These are phyloP conservation scores for Drosophila merina DNA, from an alignment of 2,888 invertebrate species.

Conservation along the genomic window DNA sequence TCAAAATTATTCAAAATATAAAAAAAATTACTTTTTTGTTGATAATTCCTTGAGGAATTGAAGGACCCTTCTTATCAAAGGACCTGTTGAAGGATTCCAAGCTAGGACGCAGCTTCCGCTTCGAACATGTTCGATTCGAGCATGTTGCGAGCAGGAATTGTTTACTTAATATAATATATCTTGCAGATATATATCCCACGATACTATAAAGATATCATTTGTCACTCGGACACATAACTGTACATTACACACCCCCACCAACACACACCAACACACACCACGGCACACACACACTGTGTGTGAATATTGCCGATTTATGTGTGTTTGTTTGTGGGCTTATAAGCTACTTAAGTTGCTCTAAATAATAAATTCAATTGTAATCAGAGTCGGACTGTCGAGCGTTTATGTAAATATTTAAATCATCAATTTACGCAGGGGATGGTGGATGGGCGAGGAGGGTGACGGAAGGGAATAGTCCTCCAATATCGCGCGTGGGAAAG, in stretches of 20 bases:
- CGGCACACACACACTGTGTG: too few relatives aligned
- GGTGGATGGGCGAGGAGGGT: not conserved
- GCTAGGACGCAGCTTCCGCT: not conserved
- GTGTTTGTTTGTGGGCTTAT: not conserved
- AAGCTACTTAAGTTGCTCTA: conserved; percentile 48
- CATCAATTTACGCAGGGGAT: conserved; percentile 10
- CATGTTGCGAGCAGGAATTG: conserved; percentile 14
- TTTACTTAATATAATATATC: conserved; percentile 3
- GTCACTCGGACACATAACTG: not conserved
- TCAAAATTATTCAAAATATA: too few relatives aligned
- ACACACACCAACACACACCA: not conserved
- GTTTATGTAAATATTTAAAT: conserved; percentile 48
- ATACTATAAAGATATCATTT: conserved; percentile 6
- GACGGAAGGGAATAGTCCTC: conserved; percentile 18
- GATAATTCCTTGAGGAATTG: not conserved
- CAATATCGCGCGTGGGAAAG: conserved; percentile 15
- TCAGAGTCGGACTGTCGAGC: conserved; percentile 23
- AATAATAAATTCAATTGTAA: conserved; percentile 58
- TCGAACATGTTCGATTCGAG: conserved; percentile 3
- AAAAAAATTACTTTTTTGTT: too few relatives aligned
- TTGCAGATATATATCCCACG: not conserved
- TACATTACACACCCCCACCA: not conserved
- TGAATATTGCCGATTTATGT: not conserved
- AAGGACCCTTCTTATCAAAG: not conserved
- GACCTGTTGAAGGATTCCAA: conserved; percentile 22